A percentile compares a stretch with the other conserved stretches of the same genome.
phyloP scores from a whole-genome alignment of 2,888 invertebrate species.

The Idaea biselata region DNA sequence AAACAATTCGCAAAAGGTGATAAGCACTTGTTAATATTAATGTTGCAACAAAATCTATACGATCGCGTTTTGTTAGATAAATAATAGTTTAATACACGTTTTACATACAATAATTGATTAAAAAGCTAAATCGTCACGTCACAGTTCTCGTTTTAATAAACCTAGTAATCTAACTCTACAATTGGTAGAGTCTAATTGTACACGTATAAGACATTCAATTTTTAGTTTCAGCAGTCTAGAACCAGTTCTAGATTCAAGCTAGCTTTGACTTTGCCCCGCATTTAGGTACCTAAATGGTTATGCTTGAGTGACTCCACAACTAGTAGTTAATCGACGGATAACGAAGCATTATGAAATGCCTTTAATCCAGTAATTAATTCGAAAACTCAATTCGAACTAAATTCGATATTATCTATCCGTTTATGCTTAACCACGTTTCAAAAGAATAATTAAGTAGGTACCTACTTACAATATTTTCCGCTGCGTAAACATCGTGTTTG shows the following conservation, averaged over 20 bases:
- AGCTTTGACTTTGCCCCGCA: not conserved
- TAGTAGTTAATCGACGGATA: not conserved
- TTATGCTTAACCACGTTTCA: not conserved
- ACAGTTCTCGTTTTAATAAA: too few species aligned
- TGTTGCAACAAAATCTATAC: not conserved
- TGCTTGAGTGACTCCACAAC: not conserved
- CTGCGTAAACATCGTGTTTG: not conserved
- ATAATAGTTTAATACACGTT: not conserved
- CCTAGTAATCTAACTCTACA: too few species aligned
- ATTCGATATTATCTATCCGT: not conserved
- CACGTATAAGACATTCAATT: not conserved
- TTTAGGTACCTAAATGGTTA: not conserved
- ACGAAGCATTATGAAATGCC: not conserved
- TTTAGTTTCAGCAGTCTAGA: not conserved
- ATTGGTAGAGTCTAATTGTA: too few species aligned
- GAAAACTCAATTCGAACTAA: not conserved
- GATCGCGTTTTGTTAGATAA: not conserved
- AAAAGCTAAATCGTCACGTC: too few species aligned
- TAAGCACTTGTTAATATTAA: constrained; percentile 10
- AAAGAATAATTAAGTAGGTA: not conserved
- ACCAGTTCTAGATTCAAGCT: not conserved
- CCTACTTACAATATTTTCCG: not conserved
- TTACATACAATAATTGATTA: too few species aligned
- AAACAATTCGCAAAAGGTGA: constrained; percentile 14
- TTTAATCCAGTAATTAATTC: not conserved